Evolutionary conservation across 2,888 invertebrate species (phyloP), one percentile per base, ranked within the genome.

Genomic region (Eupsilia transversa): DNA sequence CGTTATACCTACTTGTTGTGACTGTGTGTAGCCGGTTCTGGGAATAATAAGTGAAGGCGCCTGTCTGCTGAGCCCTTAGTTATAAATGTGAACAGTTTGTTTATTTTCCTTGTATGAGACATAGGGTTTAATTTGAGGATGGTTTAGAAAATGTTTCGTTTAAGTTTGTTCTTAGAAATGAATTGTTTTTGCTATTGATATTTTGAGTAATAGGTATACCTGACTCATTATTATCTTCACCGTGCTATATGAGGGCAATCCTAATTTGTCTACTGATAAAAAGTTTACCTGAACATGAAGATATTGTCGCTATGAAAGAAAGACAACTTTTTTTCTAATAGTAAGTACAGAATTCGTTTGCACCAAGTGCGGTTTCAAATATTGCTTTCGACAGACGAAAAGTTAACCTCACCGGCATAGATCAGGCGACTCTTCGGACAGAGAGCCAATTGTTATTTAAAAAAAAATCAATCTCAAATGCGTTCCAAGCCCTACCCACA

Each of bases 51-150:
- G 41, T 52, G 10, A 12, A n/a, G n/a, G 52, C 52, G 52, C 52
- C 52, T 52, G 52, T 12, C n/a, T 52, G n/a, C n/a, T 10, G 49
- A 52, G 52, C n/a, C n/a, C 10, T 52, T 59, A 59, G 57, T n/a
- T 49, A 33, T 57, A 14, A 63, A 59, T 65, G 38, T 38, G 0
- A 2, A n/a, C 1, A 63, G 30, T 63, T 63, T 59, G 66, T 83
- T 83, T 63, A 38, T 82, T 84, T 82, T 82, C 85, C 82, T 81
- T 76, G 72, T 59, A 72, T 76, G 84, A 82, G 33, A 35, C 84
- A 72, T 66, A n/a, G 23, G 10, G 17, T 17, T 23, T 49, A 30
- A 38, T 59, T 79, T 46, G 12, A 52, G 56, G 38, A 57, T 35
- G 23, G 10, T 33, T 7, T 41, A 59, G 35, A 38, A 61, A 60